phyloP scores from a whole-genome alignment of 2,113 vertebrate species.

The Paramormyrops kingsleyae region DNA sequence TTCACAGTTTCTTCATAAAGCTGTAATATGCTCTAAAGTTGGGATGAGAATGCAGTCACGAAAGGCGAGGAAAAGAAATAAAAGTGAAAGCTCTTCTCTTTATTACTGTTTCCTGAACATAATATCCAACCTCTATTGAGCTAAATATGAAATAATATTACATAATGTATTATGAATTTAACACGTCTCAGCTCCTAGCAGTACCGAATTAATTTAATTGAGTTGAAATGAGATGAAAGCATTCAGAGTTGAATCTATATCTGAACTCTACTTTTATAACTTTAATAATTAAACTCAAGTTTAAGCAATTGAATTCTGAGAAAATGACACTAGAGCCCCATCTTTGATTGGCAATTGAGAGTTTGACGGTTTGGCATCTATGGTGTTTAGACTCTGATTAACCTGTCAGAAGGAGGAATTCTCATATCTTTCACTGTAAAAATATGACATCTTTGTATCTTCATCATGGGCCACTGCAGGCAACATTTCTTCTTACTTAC shows the following conservation, averaged over 20 bases:
- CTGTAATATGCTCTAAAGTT: neutral
- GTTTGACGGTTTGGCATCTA: neutral
- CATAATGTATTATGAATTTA: neutral
- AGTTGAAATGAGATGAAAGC: neutral
- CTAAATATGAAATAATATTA: neutral
- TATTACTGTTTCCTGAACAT: neutral
- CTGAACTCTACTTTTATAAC: neutral
- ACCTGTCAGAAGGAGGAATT: neutral
- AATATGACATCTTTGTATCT: neutral
- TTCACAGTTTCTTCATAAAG: neutral
- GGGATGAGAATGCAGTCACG: neutral
- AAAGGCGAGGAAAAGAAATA: neutral
- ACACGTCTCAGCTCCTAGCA: neutral
- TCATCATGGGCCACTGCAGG: slow-evolving; percentile 1
- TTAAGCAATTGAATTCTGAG: neutral
- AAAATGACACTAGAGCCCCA: neutral
- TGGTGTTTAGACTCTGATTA: neutral
- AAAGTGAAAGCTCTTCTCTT: neutral
- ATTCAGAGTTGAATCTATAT: neutral
- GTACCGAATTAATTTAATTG: neutral
- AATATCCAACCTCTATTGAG: neutral
- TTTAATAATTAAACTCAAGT: neutral
- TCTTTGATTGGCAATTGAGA: neutral
- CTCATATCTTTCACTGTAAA: neutral
- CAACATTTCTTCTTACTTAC: slow-evolving; percentile 3